A percentile compares a stretch with the other conserved stretches of the same genome.
Conservation (phyloP, 2,888 invertebrate genomes). For the Stenichneumon culpator region DNA sequence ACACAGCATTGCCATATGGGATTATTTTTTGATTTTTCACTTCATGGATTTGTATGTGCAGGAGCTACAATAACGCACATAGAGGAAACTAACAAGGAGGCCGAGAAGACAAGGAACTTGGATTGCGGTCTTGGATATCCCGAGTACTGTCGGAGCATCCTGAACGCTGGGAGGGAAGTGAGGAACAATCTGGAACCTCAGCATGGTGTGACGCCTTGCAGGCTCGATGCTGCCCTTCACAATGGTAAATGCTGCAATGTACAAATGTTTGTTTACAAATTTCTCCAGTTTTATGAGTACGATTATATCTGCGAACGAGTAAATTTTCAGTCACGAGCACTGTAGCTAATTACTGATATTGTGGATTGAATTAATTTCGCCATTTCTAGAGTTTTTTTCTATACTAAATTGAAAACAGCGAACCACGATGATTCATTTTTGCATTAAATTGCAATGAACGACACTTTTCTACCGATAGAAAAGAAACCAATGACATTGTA, state of each 20-base stretch:
- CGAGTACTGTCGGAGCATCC: constrained; percentile 62
- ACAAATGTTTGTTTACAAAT: not conserved
- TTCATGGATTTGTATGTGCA: constrained; percentile 61
- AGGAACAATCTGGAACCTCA: constrained; percentile 71
- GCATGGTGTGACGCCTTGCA: constrained; percentile 77
- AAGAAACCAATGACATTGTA: not conserved
- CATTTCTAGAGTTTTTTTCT: not conserved
- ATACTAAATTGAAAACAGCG: not conserved
- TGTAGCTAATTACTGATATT: not conserved
- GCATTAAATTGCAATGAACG: not conserved
- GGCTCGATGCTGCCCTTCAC: constrained; percentile 74
- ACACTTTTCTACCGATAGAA: not conserved
- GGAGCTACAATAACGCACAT: constrained; percentile 68
- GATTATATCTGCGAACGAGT: not conserved
- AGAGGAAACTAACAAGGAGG: constrained; percentile 59
- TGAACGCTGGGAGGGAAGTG: constrained; percentile 51
- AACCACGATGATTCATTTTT: not conserved
- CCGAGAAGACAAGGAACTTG: constrained; percentile 44
- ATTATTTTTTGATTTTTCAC: constrained; percentile 22
- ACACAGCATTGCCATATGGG: not conserved
- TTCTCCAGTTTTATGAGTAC: not conserved
- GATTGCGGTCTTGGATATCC: constrained; percentile 62
- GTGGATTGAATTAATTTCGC: not conserved
- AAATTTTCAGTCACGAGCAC: not conserved
- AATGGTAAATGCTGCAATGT: constrained; percentile 75